Percentiles rank a stretch among this genome's conserved stretches.
Evolutionary conservation across 1,140 invertebrate genomes (phyloP).

Genomic region (Theocolax elegans): DNA sequence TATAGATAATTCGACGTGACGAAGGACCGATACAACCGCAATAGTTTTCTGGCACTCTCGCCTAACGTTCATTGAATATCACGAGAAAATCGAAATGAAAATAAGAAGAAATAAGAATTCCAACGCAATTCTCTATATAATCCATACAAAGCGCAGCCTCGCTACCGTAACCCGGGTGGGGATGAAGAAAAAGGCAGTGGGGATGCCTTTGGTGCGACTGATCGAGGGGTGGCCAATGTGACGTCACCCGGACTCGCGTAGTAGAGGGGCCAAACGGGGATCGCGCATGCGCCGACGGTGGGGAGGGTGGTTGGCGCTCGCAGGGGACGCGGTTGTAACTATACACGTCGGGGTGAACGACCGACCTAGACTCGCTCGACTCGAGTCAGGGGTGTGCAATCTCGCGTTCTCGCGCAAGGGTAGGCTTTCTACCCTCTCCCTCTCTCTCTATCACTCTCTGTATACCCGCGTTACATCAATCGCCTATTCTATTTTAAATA

Average conservation of each 20-base stretch:
- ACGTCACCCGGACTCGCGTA: slow-evolving; percentile 24
- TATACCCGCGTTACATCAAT: slow-evolving; percentile 1
- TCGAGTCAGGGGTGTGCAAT: slow-evolving; percentile 65
- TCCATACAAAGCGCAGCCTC: background rate
- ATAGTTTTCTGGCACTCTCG: no score
- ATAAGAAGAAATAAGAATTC: no score
- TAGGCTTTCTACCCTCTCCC: slow-evolving; percentile 56
- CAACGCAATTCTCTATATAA: no score
- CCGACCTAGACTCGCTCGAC: slow-evolving; percentile 65
- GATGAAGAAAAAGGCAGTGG: background rate
- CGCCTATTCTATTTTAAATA: no score
- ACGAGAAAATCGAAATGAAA: no score
- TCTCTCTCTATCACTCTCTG: background rate
- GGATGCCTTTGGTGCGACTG: background rate
- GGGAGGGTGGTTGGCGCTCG: slow-evolving; percentile 6
- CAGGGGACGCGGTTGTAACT: slow-evolving; percentile 47
- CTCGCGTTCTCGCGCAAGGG: slow-evolving; percentile 49
- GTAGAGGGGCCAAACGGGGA: slow-evolving; percentile 23
- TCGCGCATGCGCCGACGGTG: slow-evolving; percentile 31
- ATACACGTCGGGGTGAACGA: slow-evolving; percentile 61
- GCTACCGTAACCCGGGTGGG: no score
- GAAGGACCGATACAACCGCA: no score
- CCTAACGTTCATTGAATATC: no score
- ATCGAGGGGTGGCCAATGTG: slow-evolving; percentile 22
- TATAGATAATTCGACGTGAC: no score